phyloP scores from a whole-genome alignment of 2,888 invertebrate species.

The Psylliodes chrysocephalus region DNA sequence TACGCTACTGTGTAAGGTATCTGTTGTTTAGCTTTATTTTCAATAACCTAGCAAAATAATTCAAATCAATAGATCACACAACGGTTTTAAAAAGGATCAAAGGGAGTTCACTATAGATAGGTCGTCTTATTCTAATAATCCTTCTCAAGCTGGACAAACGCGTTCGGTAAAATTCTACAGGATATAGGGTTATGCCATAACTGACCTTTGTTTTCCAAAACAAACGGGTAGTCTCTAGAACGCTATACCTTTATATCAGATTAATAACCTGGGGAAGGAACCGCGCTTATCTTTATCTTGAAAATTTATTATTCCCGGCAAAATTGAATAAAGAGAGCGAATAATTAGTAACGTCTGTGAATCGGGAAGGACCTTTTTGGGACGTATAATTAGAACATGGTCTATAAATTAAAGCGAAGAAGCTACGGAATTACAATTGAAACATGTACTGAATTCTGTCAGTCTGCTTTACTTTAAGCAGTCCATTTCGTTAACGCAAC shows the following conservation, averaged over 20 bases:
- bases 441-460: slow-evolving; percentile 57
- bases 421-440: slow-evolving; percentile 56
- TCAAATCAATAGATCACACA: too few species aligned
- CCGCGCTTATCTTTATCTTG: slow-evolving; percentile 27
- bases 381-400: slow-evolving; percentile 59
- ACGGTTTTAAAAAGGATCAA: too few species aligned
- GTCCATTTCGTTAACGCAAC: not conserved
- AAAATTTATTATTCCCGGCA: slow-evolving; percentile 50
- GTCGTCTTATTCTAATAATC: too few species aligned
- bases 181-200: slow-evolving; percentile 39
- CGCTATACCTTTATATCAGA: not conserved
- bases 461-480: slow-evolving; percentile 41
- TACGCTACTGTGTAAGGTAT: too few species aligned
- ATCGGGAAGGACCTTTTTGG: slow-evolving; percentile 51
- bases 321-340: slow-evolving; percentile 58
- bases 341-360: slow-evolving; percentile 58
- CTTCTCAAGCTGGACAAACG: too few species aligned
- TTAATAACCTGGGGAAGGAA: slow-evolving; percentile 7
- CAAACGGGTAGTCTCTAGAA: not conserved
- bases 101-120: too few species aligned
- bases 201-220: slow-evolving; percentile 34
- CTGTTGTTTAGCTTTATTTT: too few species aligned
- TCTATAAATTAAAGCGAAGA: slow-evolving; percentile 58
- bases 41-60: too few species aligned
- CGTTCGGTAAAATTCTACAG: too few species aligned